Base-by-base conservation (phyloP, 2,888 invertebrate genomes). In the Physocephala rufipes region DNA sequence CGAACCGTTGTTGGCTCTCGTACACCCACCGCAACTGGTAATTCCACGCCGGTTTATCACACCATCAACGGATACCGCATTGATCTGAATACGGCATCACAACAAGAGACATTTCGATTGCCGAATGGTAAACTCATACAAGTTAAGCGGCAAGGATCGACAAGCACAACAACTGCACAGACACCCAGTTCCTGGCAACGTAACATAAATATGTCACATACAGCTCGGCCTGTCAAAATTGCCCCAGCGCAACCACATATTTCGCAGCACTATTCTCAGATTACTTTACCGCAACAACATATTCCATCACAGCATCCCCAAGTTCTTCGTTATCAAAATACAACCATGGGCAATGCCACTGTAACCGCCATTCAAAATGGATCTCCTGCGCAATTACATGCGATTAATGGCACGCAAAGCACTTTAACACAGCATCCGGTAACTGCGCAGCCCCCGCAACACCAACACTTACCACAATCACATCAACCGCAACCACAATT, bases 101-200 rank as follows among this genome's bases (percentile, higher is more conserved):
- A 85, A 63, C 86, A 86, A 67, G 86, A 86, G 61, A 86, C 85
- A 2, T 85, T 84, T 73, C 82, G 86, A 13, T 75, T 86, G 47
- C 86, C 86, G 1, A 86, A 86, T 68, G 86, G 86, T 2, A 85
- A 86, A 30, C 74, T 86, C 2, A 86, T 86, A 71, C 87, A 86
- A 75, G 86, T 86, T 0, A 86, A 86, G 71, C 81, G 85, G 0
- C 86, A 86, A 71, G 79, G 81, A 47, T 78, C 78, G 24, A 65
- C 55, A n/a, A 53, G 64, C 30, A 61, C 70, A 4, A 72, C 70
- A 61, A 43, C 66, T 66, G 16, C 73, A 71, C 21, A 74, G 71
- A 68, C 71, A 70, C 51, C 21, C 1, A 68, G 68, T 45, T 45
- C 64, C 0, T 51, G 68, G 63, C 74, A 72, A 53, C 75, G 68